These are phyloP conservation scores for Valencia hispanica DNA, from an alignment of 2,797 vertebrate species.

Conservation along the genomic window DNA sequence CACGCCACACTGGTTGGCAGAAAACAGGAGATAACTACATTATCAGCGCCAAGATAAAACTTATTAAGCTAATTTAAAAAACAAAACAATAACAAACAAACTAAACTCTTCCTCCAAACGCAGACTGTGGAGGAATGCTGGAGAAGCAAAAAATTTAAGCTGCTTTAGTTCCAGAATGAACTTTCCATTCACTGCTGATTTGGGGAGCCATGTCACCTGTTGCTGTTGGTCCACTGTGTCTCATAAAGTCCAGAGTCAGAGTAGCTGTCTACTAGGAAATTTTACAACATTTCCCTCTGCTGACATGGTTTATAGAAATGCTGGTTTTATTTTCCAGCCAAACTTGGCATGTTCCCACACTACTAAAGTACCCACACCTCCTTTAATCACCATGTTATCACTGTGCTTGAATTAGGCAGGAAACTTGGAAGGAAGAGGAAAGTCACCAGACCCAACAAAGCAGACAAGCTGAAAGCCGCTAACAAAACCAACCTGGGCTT, in stretches of 20 bases:
- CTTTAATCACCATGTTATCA: neutral
- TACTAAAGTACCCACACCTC: no score
- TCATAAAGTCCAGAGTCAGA: neutral
- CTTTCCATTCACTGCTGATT: neutral
- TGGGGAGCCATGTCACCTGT: neutral
- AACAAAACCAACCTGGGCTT: no score
- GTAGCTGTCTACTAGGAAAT: neutral
- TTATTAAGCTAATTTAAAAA: neutral
- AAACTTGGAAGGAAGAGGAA: neutral
- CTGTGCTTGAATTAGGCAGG: neutral
- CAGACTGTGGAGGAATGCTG: neutral
- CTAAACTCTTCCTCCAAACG: neutral
- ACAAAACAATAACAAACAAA: neutral
- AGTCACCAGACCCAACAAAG: constrained; percentile 1
- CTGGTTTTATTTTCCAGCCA: neutral
- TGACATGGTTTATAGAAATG: neutral
- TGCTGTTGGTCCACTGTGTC: neutral
- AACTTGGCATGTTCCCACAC: neutral
- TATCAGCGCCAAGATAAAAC: neutral
- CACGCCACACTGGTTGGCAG: neutral
- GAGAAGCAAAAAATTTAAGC: neutral
- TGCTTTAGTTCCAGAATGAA: neutral
- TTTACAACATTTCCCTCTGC: neutral
- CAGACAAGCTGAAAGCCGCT: neutral
- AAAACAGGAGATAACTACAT: neutral